Conservation (phyloP, 2,113 vertebrate species). For the Nyctereutes procyonoides region DNA sequence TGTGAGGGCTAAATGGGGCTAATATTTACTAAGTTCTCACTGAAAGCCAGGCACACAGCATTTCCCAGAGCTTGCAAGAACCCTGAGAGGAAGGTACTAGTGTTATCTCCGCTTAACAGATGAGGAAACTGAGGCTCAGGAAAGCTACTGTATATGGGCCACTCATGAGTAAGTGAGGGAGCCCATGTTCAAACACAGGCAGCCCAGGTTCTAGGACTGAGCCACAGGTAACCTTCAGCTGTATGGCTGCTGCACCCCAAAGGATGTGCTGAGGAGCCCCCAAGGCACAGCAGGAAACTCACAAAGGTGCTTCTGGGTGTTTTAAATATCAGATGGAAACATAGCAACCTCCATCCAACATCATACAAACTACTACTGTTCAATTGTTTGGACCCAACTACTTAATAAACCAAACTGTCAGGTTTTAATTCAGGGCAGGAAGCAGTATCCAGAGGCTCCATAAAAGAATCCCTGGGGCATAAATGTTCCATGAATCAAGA, state of each 20-base stretch:
- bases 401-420: background rate
- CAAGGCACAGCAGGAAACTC: accelerated
- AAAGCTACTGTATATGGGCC: background rate
- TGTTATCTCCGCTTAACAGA: background rate
- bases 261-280: no score
- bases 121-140: background rate
- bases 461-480: no score
- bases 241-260: background rate
- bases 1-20: background rate
- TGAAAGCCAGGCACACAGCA: background rate
- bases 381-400: background rate
- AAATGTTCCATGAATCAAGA: no score
- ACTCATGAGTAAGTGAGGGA: background rate
- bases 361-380: background rate
- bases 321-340: background rate
- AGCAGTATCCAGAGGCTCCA: background rate
- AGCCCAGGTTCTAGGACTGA: background rate
- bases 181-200: background rate
- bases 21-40: background rate
- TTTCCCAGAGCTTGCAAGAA: background rate
- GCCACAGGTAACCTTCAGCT: background rate
- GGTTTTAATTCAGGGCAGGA: background rate
- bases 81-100: background rate
- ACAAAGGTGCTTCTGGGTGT: background rate
- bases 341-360: background rate